phyloP scores from a whole-genome alignment of 2,797 vertebrate species.

The Emydoidea blandingii region DNA sequence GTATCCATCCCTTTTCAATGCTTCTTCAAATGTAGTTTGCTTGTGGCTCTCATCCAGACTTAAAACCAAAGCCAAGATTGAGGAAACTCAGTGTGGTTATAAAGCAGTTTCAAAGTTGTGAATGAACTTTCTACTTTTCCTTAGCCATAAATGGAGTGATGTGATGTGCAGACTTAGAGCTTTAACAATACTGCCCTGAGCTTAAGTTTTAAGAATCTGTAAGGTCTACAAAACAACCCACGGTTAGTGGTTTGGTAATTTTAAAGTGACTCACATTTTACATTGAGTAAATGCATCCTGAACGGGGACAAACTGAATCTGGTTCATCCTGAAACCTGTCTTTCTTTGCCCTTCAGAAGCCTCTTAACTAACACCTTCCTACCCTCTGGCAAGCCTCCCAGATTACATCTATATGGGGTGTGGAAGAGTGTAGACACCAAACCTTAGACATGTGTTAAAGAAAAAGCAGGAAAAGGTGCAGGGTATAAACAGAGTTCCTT shows the following conservation, averaged over 20 bases:
- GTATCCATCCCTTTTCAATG: background rate
- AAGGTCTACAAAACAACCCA: slow-evolving; percentile 36
- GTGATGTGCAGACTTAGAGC: slow-evolving; percentile 14
- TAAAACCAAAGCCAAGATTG: slow-evolving; percentile 28
- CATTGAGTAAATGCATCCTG: background rate
- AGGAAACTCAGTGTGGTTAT: background rate
- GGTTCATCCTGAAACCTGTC: background rate
- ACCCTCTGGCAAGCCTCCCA: background rate
- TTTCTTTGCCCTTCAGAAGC: background rate
- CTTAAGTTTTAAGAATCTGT: slow-evolving; percentile 16
- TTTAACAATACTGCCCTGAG: slow-evolving; percentile 40
- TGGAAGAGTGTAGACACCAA: background rate
- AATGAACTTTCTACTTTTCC: accelerated
- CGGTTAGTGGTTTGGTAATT: slow-evolving; percentile 39
- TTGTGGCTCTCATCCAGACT: background rate
- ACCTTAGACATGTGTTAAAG: background rate
- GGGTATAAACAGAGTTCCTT: background rate
- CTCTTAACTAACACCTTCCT: background rate
- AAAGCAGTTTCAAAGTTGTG: slow-evolving; percentile 12
- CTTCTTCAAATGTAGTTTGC: slow-evolving; percentile 37
- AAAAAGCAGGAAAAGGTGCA: slow-evolving; percentile 1
- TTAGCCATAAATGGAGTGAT: background rate
- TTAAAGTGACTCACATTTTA: slow-evolving; percentile 32
- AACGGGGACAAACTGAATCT: slow-evolving; percentile 17
- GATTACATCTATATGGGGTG: background rate